Percentiles rank a stretch among this genome's conserved stretches.
phyloP scores from a whole-genome alignment of 2,113 vertebrate species.

The Clarias batrachus region DNA sequence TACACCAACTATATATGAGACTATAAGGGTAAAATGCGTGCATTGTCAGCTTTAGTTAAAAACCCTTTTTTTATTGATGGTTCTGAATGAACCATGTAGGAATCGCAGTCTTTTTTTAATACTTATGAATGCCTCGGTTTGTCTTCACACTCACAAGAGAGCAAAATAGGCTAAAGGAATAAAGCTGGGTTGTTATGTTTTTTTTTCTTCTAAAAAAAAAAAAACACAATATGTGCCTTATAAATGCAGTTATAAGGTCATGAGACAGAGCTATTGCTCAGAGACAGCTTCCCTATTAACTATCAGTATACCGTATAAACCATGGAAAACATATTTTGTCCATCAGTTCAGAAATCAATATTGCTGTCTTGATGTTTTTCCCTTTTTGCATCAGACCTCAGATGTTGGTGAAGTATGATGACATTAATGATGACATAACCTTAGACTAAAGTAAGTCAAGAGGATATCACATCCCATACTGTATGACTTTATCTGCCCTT shows the following conservation, averaged over 20 bases:
- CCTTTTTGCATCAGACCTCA: background rate
- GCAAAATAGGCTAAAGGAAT: slow-evolving; percentile 1
- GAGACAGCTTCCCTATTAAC: background rate
- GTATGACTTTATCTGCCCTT: background rate
- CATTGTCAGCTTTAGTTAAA: background rate
- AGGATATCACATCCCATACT: background rate
- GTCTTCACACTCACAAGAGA: background rate
- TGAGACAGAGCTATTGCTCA: background rate
- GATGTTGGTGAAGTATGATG: background rate
- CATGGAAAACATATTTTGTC: background rate
- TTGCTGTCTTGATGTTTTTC: background rate
- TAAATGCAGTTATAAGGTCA: background rate
- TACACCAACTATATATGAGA: background rate
- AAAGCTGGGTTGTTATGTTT: background rate
- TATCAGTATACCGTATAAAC: background rate
- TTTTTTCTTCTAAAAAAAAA: background rate
- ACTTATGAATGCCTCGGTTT: background rate
- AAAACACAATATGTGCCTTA: background rate
- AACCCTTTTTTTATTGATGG: background rate
- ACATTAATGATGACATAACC: background rate
- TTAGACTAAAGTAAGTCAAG: background rate
- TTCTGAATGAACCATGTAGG: background rate
- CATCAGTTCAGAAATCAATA: background rate
- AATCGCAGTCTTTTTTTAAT: background rate
- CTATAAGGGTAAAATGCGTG: background rate